A percentile compares a stretch with the other conserved stretches of the same genome.
phyloP scores from a whole-genome alignment of 2,888 invertebrate genomes.

The Andrena bicolor region DNA sequence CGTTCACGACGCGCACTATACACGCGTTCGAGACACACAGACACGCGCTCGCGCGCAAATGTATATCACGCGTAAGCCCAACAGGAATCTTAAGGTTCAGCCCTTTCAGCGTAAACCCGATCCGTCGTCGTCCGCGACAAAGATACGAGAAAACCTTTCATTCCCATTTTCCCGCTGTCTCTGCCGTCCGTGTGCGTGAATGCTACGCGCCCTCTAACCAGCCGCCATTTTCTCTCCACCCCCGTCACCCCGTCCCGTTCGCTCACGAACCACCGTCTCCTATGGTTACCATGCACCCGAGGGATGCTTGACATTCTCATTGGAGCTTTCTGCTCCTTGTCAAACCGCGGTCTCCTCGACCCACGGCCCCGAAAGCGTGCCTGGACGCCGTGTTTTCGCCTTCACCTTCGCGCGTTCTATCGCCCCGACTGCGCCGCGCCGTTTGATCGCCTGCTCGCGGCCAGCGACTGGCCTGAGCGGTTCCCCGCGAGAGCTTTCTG shows the following conservation, averaged over 20 bases:
- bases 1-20: slow-evolving; percentile 2
- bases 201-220: slow-evolving; percentile 67
- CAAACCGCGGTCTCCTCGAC: slow-evolving; percentile 37
- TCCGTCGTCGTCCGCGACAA: slow-evolving; percentile 63
- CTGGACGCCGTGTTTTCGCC: neutral
- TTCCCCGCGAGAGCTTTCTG: slow-evolving; percentile 17
- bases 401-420: slow-evolving; percentile 1
- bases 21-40: neutral
- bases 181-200: slow-evolving; percentile 57
- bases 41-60: neutral
- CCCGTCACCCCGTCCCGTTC: slow-evolving; percentile 67
- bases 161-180: slow-evolving; percentile 67
- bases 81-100: slow-evolving; percentile 53
- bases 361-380: slow-evolving; percentile 15
- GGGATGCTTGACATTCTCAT: slow-evolving; percentile 74
- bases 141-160: slow-evolving; percentile 66
- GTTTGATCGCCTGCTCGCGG: neutral
- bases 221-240: slow-evolving; percentile 79
- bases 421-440: neutral
- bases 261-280: slow-evolving; percentile 73
- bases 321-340: slow-evolving; percentile 69
- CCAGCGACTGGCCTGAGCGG: neutral
- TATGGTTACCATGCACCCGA: slow-evolving; percentile 75
- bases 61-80: slow-evolving; percentile 8
- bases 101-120: slow-evolving; percentile 59